Evolutionary conservation across 1,140 invertebrate species (phyloP), one percentile per base, ranked within the genome.

Genomic region (Camponotus pennsylvanicus): DNA sequence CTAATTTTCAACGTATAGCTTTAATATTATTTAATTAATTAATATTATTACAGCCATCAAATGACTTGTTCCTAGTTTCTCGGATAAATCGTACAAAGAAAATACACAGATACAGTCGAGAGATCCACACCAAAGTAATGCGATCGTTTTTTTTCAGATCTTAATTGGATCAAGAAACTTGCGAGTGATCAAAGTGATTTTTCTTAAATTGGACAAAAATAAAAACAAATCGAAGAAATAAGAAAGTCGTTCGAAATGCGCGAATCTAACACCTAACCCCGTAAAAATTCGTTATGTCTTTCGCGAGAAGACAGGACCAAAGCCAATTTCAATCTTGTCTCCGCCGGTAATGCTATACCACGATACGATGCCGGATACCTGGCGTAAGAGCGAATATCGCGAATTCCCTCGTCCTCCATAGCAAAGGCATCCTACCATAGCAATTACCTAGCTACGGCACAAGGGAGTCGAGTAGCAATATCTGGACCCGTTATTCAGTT

Each of bases 401-500:
- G 40, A 89, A 89, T 90, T 87, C 64, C 80, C 75, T 70, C 57
- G 80, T 85, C 71, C 67, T 75, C 66, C 34, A 90, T 85, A 70
- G 88, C 88, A 87, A 90, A 90, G 89, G 88, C 86, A 90, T 90
- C 80, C 89, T 79, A 49, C 71, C 80, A 79, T 82, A 67, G 89
- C 89, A 90, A 90, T 90, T 90, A 90, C 89, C 86, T 89, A 40
- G 15, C 49, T 52, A 52, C 70, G 86, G 71, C 67, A 79, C 85
- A 84, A 80, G 88, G 86, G 93, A 91, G 89, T 94, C 91, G 91
- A 94, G 94, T 95, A 94, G 94, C 94, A 94, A 95, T 95, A 95
- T 94, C 92, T 91, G 91, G 88, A 90, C 91, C 89, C 78, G 88
- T 92, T 93, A 92, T 91, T 90, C 88, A 88, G 89, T 90, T 90